Base-by-base conservation (phyloP, 2,888 invertebrate genomes). In the Ophraella communa region DNA sequence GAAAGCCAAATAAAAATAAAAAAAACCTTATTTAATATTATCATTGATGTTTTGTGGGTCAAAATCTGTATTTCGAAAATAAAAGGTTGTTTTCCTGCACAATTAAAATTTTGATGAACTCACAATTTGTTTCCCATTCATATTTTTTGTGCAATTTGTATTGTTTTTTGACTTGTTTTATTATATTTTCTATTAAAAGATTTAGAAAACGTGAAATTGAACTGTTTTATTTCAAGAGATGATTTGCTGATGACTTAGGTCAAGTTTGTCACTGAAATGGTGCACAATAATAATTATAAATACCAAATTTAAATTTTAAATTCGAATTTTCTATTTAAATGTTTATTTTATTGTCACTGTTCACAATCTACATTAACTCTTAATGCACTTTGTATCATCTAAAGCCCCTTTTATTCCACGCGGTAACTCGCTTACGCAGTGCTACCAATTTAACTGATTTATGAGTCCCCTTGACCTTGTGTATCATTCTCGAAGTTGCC, bases 1-100 rank as follows among this genome's bases (percentile, higher is more conserved):
- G 71, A 83, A 83, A 77, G 72, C 71, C 33, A 77, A 77, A 71
- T 71, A 73, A 72, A n/a, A 64, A 33, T 54, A 53, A 53, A 52
- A 18, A 20, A 39, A n/a, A 14, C n/a, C 11, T 47, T 23, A 30
- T 18, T 27, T 10, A 35, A 39, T 55, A 59, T 23, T 18, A 54
- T 47, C n/a, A 23, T n/a, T 54, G 44, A 10, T n/a, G n/a, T 53
- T 44, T 42, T 45, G 54, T 23, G 23, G 30, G 52, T 33, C 18
- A 21, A 23, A 57, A 47, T 49, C 47, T 57, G 56, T 30, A 60
- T 51, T 58, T 63, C 58, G 33, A 33, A 23, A 30, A 27, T 27
- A 18, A 44, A 23, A 35, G 45, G 45, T 51, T 57, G 33, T 58
- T 52, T 58, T 44, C 23, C 8, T 51, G 56, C 49, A 63, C 47